Conservation (phyloP, 2,797 vertebrate genomes). For the Buphagus erythrorhynchus region DNA sequence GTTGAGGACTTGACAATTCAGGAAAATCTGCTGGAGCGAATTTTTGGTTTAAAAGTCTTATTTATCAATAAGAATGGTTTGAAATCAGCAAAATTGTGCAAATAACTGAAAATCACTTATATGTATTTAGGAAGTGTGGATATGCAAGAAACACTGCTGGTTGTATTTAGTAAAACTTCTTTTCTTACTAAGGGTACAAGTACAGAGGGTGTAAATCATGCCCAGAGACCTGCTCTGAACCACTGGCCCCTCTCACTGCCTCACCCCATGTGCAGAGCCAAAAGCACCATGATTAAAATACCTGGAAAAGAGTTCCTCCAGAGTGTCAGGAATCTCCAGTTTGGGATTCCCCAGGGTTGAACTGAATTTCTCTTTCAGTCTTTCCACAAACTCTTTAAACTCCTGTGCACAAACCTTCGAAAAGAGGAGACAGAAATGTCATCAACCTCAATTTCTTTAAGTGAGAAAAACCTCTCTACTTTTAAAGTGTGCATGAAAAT, state of each 20-base stretch:
- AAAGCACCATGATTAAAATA: conserved; percentile 43
- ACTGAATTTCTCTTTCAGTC: conserved; percentile 91
- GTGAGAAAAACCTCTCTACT: not conserved
- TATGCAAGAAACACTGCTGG: not conserved
- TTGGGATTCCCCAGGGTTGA: conserved; percentile 73
- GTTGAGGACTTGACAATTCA: not conserved
- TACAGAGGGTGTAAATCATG: not conserved
- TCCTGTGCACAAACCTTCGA: conserved; percentile 86
- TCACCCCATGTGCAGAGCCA: not conserved
- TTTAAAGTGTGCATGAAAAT: not conserved
- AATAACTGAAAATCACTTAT: not conserved
- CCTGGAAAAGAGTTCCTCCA: conserved; percentile 88
- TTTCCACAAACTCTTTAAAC: conserved; percentile 87
- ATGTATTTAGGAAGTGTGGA: not conserved
- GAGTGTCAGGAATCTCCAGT: conserved; percentile 85
- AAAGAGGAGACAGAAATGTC: not conserved
- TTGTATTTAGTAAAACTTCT: not conserved
- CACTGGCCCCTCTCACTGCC: not conserved
- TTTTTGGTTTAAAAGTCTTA: not conserved
- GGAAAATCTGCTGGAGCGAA: not conserved
- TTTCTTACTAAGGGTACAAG: not conserved
- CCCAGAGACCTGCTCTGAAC: not conserved
- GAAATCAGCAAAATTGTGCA: not conserved
- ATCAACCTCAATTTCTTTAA: not conserved
- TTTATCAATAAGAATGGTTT: not conserved